Evolutionary conservation across 1,140 invertebrate species (phyloP).

Genomic region (Drosophila mojavensis): DNA sequence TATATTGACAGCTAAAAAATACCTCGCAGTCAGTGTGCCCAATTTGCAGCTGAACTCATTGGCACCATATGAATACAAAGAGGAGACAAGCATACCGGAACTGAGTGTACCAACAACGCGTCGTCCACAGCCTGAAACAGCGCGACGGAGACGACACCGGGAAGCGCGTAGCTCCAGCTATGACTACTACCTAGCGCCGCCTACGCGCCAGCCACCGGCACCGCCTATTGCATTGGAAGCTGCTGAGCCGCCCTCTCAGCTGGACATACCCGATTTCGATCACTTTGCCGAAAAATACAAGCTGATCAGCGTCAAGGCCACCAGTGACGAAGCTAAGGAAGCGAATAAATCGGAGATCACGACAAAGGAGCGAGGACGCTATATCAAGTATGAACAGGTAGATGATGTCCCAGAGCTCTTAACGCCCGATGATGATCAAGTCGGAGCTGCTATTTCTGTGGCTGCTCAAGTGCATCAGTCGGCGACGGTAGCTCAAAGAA

Average conservation of each 20-base stretch:
- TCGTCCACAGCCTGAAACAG: constrained; percentile 17
- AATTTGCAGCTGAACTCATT: constrained; percentile 46
- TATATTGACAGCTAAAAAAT: constrained; percentile 40
- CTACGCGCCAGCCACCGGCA: constrained; percentile 63
- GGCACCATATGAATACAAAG: constrained; percentile 16
- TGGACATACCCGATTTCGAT: constrained; percentile 71
- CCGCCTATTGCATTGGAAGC: constrained; percentile 35
- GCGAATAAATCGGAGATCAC: constrained; percentile 3
- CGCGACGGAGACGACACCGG: constrained; percentile 33
- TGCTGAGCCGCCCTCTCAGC: constrained; percentile 23
- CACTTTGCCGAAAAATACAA: constrained; percentile 74
- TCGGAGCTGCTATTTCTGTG: constrained; percentile 59
- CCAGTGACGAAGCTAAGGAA: neutral
- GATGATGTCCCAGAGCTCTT: constrained; percentile 68
- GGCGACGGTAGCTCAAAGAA: neutral
- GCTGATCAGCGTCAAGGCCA: constrained; percentile 49
- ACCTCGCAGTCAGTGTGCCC: constrained; percentile 59
- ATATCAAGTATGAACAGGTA: constrained; percentile 64
- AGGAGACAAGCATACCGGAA: constrained; percentile 16
- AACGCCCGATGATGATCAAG: constrained; percentile 56
- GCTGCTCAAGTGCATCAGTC: constrained; percentile 54
- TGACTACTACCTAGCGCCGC: constrained; percentile 53
- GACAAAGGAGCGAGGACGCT: constrained; percentile 48
- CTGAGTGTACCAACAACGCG: constrained; percentile 23
- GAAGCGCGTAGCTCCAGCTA: constrained; percentile 59